Evolutionary conservation across 2,113 vertebrate species (phyloP).

Genomic region (Cygnus buccinator): DNA sequence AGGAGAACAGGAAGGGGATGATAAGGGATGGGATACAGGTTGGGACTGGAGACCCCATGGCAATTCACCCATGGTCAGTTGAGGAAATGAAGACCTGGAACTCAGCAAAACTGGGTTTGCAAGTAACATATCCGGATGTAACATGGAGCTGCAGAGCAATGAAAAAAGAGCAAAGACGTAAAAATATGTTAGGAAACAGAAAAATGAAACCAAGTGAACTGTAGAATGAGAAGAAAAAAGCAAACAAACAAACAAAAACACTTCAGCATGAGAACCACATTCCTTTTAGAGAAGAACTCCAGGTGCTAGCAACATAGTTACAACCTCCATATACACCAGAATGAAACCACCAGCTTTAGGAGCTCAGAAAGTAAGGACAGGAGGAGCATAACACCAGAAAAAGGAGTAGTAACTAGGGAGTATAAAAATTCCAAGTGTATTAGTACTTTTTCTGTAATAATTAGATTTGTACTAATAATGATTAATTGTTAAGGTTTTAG

Average conservation of each 20-base stretch:
- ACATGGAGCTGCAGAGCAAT: not conserved
- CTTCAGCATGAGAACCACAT: not conserved
- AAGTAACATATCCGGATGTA: not conserved
- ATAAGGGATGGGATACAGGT: not conserved
- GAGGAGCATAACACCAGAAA: fast-evolving
- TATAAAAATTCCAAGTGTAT: not conserved
- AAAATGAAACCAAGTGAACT: not conserved
- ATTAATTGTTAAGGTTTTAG: not conserved
- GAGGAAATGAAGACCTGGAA: not conserved
- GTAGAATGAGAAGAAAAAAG: not conserved
- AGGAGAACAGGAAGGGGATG: not conserved
- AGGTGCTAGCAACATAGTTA: not conserved
- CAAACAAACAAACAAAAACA: too few relatives aligned
- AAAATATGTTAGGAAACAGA: not conserved
- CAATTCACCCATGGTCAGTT: not conserved
- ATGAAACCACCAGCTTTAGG: not conserved
- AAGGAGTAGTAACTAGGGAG: not conserved
- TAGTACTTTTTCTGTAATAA: not conserved
- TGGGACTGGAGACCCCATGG: not conserved
- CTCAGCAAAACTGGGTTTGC: not conserved
- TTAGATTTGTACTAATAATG: not conserved
- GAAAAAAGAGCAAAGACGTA: not conserved
- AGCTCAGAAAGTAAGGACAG: not conserved
- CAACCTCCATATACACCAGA: fast-evolving
- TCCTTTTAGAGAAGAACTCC: not conserved